Evolutionary conservation across 37 sponge, comb jelly and placozoan genomes (phyloP), one percentile per base, ranked within the genome.

Genomic region (Diacarnus erythraeanus): DNA sequence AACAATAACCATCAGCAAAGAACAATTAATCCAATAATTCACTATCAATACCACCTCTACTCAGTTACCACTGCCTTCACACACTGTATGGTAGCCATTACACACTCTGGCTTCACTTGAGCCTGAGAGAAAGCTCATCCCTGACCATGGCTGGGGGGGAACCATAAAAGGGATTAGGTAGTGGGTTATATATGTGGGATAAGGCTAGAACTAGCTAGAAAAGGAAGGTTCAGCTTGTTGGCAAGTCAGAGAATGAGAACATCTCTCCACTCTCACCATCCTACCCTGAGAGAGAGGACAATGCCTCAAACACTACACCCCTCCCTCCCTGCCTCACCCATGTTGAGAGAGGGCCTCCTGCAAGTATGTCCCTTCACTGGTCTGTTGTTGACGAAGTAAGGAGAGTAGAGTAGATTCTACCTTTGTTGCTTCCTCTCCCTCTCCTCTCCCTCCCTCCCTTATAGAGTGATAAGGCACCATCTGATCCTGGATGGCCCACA

Each of bases 271-370:
- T n/a, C n/a, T n/a, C n/a, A n/a, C n/a, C n/a, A n/a, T n/a, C n/a
- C n/a, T n/a, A n/a, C n/a, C n/a, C n/a, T n/a, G n/a, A n/a, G n/a
- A n/a, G n/a, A n/a, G n/a, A n/a, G n/a, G n/a, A n/a, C n/a, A n/a
- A n/a, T n/a, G n/a, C n/a, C n/a, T n/a, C n/a, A n/a, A n/a, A n/a
- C n/a, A n/a, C n/a, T n/a, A n/a, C n/a, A n/a, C n/a, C n/a, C n/a
- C n/a, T n/a, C n/a, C n/a, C n/a, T n/a, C n/a, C n/a, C n/a, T 6
- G 65, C 3, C 78, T 40, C 47, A 91, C 92, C 76, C 74, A 35
- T 61, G 80, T 21, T 76, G 63, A 3, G 64, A n/a, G 40, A 57
- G 58, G 30, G 86, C 63, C 26, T 72, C 82, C 2, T 31, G 39
- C 40, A 34, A 33, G 51, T 88, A 80, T 10, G 64, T 56, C 29